These are phyloP conservation scores for Gallinago undulata DNA, from an alignment of 2,113 vertebrate species.

Conservation along the genomic window DNA sequence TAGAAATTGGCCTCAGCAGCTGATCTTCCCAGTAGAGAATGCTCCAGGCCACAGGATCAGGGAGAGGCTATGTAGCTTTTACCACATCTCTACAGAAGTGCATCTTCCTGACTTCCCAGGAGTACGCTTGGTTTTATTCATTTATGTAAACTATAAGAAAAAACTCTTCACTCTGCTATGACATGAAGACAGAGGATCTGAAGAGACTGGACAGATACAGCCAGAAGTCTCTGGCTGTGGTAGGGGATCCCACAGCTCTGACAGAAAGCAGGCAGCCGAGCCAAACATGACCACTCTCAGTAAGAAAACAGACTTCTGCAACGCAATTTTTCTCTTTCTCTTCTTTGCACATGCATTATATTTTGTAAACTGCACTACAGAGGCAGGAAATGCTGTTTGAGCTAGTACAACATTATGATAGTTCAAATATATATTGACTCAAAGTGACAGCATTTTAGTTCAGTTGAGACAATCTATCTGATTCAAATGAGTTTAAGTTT, in stretches of 20 bases:
- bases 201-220: neutral
- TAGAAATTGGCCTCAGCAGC: neutral
- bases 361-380: neutral
- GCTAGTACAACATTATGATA: neutral
- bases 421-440: neutral
- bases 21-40: neutral
- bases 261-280: neutral
- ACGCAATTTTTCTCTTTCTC: neutral
- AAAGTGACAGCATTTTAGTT: neutral
- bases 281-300: neutral
- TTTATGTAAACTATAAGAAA: neutral
- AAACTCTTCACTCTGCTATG: neutral
- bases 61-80: neutral
- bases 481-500: neutral
- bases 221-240: neutral
- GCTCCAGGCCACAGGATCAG: neutral
- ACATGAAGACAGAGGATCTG: neutral
- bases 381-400: neutral
- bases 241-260: neutral
- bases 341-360: fast-evolving
- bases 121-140: neutral
- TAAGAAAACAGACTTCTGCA: neutral
- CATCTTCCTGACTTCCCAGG: neutral
- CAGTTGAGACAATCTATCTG: neutral
- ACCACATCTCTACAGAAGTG: neutral